phyloP scores from a whole-genome alignment of 2,888 invertebrate genomes.

The Ophraella communa region DNA sequence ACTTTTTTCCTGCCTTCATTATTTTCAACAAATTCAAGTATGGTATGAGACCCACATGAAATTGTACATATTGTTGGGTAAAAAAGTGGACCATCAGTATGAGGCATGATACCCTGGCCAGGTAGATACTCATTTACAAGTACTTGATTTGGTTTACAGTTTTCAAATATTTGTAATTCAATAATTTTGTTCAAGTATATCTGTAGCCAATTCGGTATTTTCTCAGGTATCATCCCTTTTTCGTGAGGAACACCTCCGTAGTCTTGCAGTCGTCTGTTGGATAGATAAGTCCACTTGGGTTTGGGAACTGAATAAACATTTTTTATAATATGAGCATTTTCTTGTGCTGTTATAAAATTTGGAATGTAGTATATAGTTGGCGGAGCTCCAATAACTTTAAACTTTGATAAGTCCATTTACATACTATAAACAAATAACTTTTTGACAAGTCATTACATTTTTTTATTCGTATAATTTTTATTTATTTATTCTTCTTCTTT shows the following conservation, averaged over 20 bases:
- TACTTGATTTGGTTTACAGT: conserved; percentile 86
- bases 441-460: no score
- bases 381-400: conserved; percentile 62
- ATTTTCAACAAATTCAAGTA: conserved; percentile 82
- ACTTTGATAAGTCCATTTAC: conserved; percentile 44
- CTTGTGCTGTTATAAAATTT: conserved; percentile 79
- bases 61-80: conserved; percentile 92
- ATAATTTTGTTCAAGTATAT: conserved; percentile 74
- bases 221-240: conserved; percentile 92
- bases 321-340: conserved; percentile 74
- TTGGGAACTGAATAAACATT: conserved; percentile 81
- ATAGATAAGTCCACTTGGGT: conserved; percentile 95
- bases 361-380: conserved; percentile 81
- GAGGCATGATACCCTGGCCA: conserved; percentile 97
- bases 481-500: no score
- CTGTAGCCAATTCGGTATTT: conserved; percentile 85
- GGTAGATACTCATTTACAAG: conserved; percentile 92
- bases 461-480: no score
- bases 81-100: conserved; percentile 94
- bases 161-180: conserved; percentile 72
- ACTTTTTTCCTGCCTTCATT: conserved; percentile 58
- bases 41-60: conserved; percentile 86
- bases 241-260: conserved; percentile 95
- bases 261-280: conserved; percentile 92
- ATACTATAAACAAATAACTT: background rate